Conservation (phyloP, 2,797 vertebrate genomes). For the Chaetodon trifasciatus region DNA sequence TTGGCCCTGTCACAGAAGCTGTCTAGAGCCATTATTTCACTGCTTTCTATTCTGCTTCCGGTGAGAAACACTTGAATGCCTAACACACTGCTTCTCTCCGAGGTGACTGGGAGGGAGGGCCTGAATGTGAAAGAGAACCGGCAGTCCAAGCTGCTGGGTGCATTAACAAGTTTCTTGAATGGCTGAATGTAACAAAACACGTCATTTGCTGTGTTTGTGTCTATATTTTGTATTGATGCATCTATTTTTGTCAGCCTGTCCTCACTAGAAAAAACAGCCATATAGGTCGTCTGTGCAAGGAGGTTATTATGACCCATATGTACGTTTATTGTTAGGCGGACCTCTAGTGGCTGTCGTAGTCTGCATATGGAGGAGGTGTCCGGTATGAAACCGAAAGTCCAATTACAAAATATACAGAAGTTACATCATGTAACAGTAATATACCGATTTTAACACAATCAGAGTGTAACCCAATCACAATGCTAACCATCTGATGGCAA, state of each 20-base stretch:
- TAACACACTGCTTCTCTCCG: constrained; percentile 40
- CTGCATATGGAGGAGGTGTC: too few species aligned
- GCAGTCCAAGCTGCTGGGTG: constrained; percentile 8
- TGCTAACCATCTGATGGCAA: too few species aligned
- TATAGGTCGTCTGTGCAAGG: too few species aligned
- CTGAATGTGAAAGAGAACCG: constrained; percentile 21
- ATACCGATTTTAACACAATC: too few species aligned
- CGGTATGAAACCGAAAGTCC: too few species aligned
- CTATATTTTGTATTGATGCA: not conserved
- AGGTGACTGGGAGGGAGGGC: constrained; percentile 27
- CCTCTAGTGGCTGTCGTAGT: too few species aligned
- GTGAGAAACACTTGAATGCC: constrained; percentile 67
- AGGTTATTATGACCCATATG: too few species aligned
- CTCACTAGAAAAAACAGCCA: too few species aligned
- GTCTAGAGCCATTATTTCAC: constrained; percentile 77
- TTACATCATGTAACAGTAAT: too few species aligned
- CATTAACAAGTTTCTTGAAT: constrained; percentile 4
- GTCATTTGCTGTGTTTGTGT: not conserved
- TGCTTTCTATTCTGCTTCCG: constrained; percentile 67
- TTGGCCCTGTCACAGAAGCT: constrained; percentile 72
- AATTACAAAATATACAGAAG: too few species aligned
- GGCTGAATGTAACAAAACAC: not conserved
- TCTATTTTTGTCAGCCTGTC: not conserved
- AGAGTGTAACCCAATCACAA: too few species aligned
- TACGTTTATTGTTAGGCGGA: too few species aligned